These are phyloP conservation scores for Trachelipus rathkii DNA, from an alignment of 1,140 invertebrate genomes.

Conservation along the genomic window DNA sequence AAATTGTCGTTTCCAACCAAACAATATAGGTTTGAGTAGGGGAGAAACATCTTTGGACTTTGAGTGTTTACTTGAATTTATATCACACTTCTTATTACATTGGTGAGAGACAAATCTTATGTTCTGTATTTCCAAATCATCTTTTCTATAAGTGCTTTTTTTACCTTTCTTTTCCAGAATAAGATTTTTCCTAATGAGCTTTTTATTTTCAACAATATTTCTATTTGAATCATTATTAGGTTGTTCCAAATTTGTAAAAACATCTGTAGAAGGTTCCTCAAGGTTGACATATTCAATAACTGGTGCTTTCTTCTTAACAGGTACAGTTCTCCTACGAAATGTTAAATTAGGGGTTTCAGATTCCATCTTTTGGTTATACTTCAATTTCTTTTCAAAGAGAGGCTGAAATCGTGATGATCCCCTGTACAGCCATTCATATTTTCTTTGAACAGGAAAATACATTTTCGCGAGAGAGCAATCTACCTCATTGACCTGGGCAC, in stretches of 20 bases:
- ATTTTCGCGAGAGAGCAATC: conserved; percentile 86
- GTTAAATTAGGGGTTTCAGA: conserved; percentile 33
- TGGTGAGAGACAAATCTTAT: not conserved
- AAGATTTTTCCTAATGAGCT: too few relatives aligned
- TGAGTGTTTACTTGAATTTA: not conserved
- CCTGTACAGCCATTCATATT: conserved; percentile 88
- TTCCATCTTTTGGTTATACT: conserved; percentile 33
- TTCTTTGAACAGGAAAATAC: conserved; percentile 68
- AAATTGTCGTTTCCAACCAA: conserved; percentile 47
- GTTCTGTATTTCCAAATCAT: too few relatives aligned
- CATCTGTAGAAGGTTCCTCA: not conserved
- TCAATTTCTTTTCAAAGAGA: conserved; percentile 64
- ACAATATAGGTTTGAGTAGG: conserved; percentile 60
- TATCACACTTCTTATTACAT: not conserved
- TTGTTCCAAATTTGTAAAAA: too few relatives aligned
- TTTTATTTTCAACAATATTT: too few relatives aligned
- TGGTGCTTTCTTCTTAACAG: not conserved
- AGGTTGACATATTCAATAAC: not conserved
- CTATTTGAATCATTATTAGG: too few relatives aligned
- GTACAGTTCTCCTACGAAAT: conserved; percentile 21
- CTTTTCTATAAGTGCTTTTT: too few relatives aligned
- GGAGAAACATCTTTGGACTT: conserved; percentile 60
- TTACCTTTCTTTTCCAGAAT: too few relatives aligned
- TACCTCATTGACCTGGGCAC: conserved; percentile 70
- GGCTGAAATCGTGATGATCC: conserved; percentile 80